Base-by-base conservation (phyloP, 2,888 invertebrate genomes). In the Metallyticus violacea region DNA sequence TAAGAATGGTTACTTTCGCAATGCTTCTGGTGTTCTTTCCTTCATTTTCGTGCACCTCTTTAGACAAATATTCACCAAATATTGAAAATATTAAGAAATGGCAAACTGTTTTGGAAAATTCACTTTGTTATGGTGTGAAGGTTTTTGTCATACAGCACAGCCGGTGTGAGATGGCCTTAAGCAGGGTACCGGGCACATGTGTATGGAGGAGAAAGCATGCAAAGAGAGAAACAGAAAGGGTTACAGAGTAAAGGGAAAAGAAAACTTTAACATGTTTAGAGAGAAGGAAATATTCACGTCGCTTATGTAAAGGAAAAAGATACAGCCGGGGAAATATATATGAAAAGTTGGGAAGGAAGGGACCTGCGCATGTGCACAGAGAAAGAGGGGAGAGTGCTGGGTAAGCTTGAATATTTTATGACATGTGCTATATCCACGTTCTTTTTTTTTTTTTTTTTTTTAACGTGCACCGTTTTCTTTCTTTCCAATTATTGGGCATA, bases 401-500 rank as follows among this genome's bases (percentile, higher is more conserved):
- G 40, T 62, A 79, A 85, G 78, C 40, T 30, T 85, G 79, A 79
- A 85, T 85, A 79, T 85, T 85, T 85, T 85, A 85, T 85, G 81
- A 62, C 26, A 79, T 79, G 40, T 85, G 29, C 85, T 85, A 85
- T 85, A 85, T 85, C 30, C 62, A 62, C n/a, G 40, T 81, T 29
- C 77, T 28, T 81, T 81, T 86, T 85, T 86, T 62, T n/a, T n/a
- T n/a, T n/a, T n/a, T n/a, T n/a, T n/a, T n/a, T n/a, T n/a, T n/a
- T n/a, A n/a, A 62, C 40, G 40, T 62, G 40, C 40, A 62, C 40
- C 40, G 40, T 62, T 62, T 62, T 62, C 40, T 62, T 62, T 80
- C 84, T 79, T 84, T 84, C 86, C 86, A 86, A 86, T 86, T 86
- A 86, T 86, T 86, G 85, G 77, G 62, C 80, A 29, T 78, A 86